Percentiles rank a stretch among this genome's conserved stretches.
Conservation (phyloP, 2,888 invertebrate species). For the Hymenopus coronatus region DNA sequence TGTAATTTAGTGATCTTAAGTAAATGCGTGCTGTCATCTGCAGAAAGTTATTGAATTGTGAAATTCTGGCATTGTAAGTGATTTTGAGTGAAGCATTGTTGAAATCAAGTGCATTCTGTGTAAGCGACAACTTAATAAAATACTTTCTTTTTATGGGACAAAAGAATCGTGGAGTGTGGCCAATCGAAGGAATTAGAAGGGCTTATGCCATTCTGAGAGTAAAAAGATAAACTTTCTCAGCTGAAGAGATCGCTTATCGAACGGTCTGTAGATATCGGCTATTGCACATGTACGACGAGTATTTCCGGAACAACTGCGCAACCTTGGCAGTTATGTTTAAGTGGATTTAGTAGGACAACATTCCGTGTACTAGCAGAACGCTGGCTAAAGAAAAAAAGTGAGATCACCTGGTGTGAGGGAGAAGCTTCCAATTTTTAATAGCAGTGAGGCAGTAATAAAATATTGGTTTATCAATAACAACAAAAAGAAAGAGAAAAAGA, state of each 20-base stretch:
- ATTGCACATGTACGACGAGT: not conserved
- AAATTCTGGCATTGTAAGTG: too few relatives aligned
- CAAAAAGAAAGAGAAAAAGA: not conserved
- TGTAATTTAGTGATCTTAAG: not conserved
- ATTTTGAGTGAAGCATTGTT: too few relatives aligned
- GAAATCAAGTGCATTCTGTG: too few relatives aligned
- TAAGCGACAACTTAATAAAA: too few relatives aligned
- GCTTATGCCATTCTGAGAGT: not conserved
- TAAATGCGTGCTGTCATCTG: not conserved
- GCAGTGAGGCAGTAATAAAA: too few relatives aligned
- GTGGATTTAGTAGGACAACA: not conserved
- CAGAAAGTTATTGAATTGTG: too few relatives aligned
- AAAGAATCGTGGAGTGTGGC: not conserved
- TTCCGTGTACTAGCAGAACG: not conserved
- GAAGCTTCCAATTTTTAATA: not conserved
- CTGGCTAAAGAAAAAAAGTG: not conserved
- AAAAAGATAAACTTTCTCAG: not conserved
- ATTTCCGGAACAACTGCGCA: not conserved
- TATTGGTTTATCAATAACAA: too few relatives aligned
- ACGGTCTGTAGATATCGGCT: not conserved
- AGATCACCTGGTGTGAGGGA: not conserved
- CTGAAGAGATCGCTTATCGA: not conserved
- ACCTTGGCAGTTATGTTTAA: not conserved
- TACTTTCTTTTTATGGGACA: too few relatives aligned
- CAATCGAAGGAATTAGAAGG: not conserved